Base-by-base conservation (phyloP, 2,797 vertebrate species). In the Alcedo quadribrachys region DNA sequence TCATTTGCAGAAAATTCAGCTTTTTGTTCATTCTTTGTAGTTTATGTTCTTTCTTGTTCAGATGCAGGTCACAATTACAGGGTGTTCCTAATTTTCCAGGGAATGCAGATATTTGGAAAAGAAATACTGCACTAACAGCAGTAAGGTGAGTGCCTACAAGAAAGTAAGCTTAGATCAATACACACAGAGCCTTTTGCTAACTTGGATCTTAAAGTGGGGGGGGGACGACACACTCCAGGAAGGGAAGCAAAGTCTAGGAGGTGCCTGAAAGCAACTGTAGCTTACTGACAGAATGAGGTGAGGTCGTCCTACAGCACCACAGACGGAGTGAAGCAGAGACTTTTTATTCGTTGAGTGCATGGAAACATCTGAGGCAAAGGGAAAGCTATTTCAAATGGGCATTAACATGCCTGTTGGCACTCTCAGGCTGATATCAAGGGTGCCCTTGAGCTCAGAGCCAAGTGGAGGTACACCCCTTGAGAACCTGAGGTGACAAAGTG, bases 341-440 rank as follows among this genome's bases (percentile, higher is more conserved):
- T 91, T 96, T 95, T 93, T 93, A 91, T 94, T 94, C 81, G 8
- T 92, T 93, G 93, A 95, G 81, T 87, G 88, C 86, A 87, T 66
- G 78, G 85, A 89, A 92, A 94, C 93, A 93, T 93, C 93, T 93
- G 81, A 96, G 81, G 86, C 78, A 92, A 91, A 92, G 76, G 65
- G 90, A 94, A 94, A 96, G 58, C 88, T 95, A 48, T 95, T 94
- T 95, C 93, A 96, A 93, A 95, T 94, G 90, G 95, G 90, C 91
- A 96, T 96, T 96, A 96, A 81, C 95, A 96, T 96, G 95, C 93
- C 68, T 92, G 90, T 91, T 95, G 93, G 90, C 84, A 69, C 88
- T 90, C 92, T 90, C 95, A 94, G 94, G 55, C 86, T 94, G 88
- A 94, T 96, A 96, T 96, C 89, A 96, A 96, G 95, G 94, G 91